Conservation (phyloP, 2,888 invertebrate genomes). For the Eupithecia pulchellata region DNA sequence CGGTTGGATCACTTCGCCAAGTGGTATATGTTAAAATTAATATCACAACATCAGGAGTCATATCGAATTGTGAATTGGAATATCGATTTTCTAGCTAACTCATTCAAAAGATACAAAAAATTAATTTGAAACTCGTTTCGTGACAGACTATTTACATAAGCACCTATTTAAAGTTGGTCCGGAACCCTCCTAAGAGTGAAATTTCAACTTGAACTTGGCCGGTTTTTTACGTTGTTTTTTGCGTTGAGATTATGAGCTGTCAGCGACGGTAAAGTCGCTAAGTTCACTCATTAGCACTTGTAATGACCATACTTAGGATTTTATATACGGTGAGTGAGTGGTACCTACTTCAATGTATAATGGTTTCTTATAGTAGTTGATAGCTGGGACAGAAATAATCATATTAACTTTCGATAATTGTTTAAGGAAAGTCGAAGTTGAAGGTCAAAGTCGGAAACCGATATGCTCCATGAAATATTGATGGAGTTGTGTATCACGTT, state of each 20-base stretch:
- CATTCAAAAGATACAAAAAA: neutral
- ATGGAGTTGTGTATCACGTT: neutral
- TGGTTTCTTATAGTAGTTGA: neutral
- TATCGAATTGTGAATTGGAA: neutral
- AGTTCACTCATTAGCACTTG: neutral
- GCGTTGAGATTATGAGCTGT: neutral
- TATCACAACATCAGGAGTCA: neutral
- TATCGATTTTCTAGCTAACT: neutral
- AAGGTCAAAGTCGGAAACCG: neutral
- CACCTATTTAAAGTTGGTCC: neutral
- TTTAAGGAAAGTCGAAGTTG: neutral
- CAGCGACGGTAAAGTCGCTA: neutral
- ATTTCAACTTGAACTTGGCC: neutral
- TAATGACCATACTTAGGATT: neutral
- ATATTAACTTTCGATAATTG: neutral
- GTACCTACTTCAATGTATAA: neutral
- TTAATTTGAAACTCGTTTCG: neutral
- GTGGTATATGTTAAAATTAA: neutral
- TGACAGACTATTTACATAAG: neutral
- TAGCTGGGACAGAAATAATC: neutral
- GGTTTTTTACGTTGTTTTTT: neutral
- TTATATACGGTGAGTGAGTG: neutral
- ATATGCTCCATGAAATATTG: neutral
- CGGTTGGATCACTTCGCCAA: too few species aligned
- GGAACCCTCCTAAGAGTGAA: neutral